phyloP scores from a whole-genome alignment of 2,888 invertebrate species.

The Monopis laevigella region DNA sequence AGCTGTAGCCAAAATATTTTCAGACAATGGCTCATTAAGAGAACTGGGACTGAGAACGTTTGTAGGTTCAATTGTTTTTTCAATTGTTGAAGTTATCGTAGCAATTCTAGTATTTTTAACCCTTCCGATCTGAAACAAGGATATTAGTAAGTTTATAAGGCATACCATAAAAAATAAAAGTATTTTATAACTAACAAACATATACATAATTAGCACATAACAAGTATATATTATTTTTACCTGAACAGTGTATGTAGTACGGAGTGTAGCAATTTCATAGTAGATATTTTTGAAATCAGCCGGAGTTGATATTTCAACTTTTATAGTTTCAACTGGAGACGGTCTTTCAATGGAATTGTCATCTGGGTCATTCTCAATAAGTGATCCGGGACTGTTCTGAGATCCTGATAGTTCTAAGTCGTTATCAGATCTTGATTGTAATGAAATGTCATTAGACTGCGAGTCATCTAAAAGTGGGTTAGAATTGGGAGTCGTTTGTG shows the following conservation, averaged over 20 bases:
- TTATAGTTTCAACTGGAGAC: constrained; percentile 80
- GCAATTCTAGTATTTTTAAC: constrained; percentile 88
- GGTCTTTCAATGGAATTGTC: constrained; percentile 72
- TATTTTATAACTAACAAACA: not conserved
- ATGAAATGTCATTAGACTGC: constrained; percentile 63
- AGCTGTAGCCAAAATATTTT: constrained; percentile 85
- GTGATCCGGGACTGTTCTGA: constrained; percentile 66
- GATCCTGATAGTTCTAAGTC: constrained; percentile 81
- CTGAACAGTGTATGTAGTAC: constrained; percentile 90
- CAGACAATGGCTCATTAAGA: constrained; percentile 81
- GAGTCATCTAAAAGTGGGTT: constrained; percentile 50
- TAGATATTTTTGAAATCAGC: constrained; percentile 86
- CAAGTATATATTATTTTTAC: constrained; percentile 46
- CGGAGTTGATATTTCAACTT: constrained; percentile 89
- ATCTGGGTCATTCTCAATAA: constrained; percentile 70
- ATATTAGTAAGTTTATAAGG: too few species aligned
- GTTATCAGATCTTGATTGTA: constrained; percentile 67
- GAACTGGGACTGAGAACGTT: constrained; percentile 61
- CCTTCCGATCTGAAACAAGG: constrained; percentile 76
- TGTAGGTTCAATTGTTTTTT: constrained; percentile 76
- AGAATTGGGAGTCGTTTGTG: constrained; percentile 52
- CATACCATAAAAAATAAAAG: not conserved
- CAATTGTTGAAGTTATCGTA: constrained; percentile 86
- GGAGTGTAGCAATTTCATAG: constrained; percentile 90
- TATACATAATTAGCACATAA: not conserved